Percentiles rank a stretch among this genome's conserved stretches.
Evolutionary conservation across 2,888 invertebrate genomes (phyloP).

Genomic region (Gymnoscelis rufifasciata): DNA sequence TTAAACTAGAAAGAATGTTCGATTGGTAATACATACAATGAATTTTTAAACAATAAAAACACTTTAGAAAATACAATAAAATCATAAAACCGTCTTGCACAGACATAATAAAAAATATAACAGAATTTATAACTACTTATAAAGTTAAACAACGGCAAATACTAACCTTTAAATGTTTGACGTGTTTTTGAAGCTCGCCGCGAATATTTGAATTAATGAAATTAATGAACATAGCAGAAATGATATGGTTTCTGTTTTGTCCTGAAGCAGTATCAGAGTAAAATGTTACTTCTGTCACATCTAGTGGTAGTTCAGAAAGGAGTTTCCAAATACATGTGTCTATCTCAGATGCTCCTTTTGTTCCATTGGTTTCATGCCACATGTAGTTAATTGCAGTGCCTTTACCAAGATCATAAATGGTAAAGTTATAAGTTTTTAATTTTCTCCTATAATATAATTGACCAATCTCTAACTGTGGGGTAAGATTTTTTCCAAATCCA

Average conservation of each 20-base stretch:
- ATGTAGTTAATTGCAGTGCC: background rate
- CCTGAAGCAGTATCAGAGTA: background rate
- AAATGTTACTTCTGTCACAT: background rate
- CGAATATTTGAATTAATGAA: too few relatives aligned
- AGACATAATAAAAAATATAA: too few relatives aligned
- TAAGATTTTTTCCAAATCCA: slow-evolving; percentile 6
- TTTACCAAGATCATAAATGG: background rate
- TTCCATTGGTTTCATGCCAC: background rate
- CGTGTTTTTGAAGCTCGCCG: too few relatives aligned
- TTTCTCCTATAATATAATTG: background rate
- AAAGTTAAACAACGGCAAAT: too few relatives aligned
- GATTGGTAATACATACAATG: too few relatives aligned
- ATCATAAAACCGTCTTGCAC: too few relatives aligned
- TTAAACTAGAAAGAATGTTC: too few relatives aligned
- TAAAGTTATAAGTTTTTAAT: background rate
- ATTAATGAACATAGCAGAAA: background rate
- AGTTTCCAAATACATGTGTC: background rate
- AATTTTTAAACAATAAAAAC: too few relatives aligned
- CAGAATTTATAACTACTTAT: too few relatives aligned
- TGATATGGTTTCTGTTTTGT: background rate
- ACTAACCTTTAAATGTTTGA: too few relatives aligned
- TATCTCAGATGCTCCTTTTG: background rate
- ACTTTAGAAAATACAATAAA: too few relatives aligned
- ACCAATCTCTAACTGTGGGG: background rate
- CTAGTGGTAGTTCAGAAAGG: background rate